Conservation (phyloP, 2,113 vertebrate genomes). For the Antidorcas marsupialis region DNA sequence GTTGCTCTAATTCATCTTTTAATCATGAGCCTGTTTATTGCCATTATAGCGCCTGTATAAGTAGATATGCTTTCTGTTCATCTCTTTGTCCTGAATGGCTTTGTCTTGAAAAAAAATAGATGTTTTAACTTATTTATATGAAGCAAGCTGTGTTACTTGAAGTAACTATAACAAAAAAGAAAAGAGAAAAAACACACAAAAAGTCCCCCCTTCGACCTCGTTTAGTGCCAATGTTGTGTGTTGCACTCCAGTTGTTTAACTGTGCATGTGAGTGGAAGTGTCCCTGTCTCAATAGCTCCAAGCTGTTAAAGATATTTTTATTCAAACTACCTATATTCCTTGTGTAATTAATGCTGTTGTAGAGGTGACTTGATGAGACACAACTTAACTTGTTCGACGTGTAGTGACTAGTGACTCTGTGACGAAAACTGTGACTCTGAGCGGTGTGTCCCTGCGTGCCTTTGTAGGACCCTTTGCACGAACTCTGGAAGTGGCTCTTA, state of each 20-base stretch:
- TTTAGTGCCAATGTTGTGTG: constrained; percentile 91
- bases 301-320: constrained; percentile 92
- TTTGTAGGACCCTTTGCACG: constrained; percentile 91
- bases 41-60: constrained; percentile 89
- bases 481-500: constrained; percentile 89
- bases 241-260: constrained; percentile 89
- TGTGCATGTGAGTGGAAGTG: constrained; percentile 94
- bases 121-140: constrained; percentile 98
- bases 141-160: constrained; percentile 91
- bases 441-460: constrained; percentile 92
- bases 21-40: constrained; percentile 90
- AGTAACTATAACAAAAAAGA: constrained; percentile 86
- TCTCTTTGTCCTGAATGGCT: constrained; percentile 93
- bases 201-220: constrained; percentile 59
- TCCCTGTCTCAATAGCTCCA: constrained; percentile 93
- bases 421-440: constrained; percentile 88
- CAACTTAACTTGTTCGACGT: constrained; percentile 89
- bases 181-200: constrained; percentile 40
- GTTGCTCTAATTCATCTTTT: constrained; percentile 84
- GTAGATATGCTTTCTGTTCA: constrained; percentile 91
- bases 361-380: constrained; percentile 88
- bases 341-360: constrained; percentile 92
- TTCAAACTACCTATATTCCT: constrained; percentile 89
- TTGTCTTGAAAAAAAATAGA: constrained; percentile 90
- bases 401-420: constrained; percentile 93